Conservation (phyloP, 2,113 vertebrate genomes). For the Oostethus manadensis region DNA sequence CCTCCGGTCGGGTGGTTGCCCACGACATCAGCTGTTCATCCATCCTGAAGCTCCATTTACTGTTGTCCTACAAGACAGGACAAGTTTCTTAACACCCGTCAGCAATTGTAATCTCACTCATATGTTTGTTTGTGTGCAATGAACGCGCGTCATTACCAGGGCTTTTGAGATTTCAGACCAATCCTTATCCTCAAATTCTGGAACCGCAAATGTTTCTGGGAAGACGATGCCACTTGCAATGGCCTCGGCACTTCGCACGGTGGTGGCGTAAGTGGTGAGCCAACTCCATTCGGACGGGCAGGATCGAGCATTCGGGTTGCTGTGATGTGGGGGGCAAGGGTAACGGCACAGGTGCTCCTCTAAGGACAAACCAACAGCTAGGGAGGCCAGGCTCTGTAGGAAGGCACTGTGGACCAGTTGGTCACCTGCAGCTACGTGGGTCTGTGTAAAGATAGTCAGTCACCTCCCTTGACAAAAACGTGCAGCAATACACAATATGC, state of each 20-base stretch:
- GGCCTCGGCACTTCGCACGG: constrained; percentile 74
- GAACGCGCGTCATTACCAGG: constrained; percentile 48
- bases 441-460: constrained; percentile 44
- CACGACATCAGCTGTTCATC: constrained; percentile 80
- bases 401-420: constrained; percentile 78
- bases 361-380: constrained; percentile 70
- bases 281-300: constrained; percentile 72
- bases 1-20: constrained; percentile 77
- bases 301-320: constrained; percentile 25
- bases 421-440: constrained; percentile 70
- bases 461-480: neutral
- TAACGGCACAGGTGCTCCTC: constrained; percentile 69
- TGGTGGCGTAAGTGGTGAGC: constrained; percentile 70
- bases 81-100: neutral
- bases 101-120: neutral
- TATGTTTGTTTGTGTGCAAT: neutral
- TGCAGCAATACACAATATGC: neutral
- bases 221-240: constrained; percentile 70
- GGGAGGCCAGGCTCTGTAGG: constrained; percentile 73
- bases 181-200: constrained; percentile 56
- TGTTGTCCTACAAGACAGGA: constrained; percentile 71
- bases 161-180: constrained; percentile 48
- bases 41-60: constrained; percentile 79
- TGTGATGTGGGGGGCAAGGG: constrained; percentile 68
- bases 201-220: constrained; percentile 70